Evolutionary conservation across 2,797 vertebrate species (phyloP), one percentile per base, ranked within the genome.

Genomic region (Oryzias dopingdopingensis): DNA sequence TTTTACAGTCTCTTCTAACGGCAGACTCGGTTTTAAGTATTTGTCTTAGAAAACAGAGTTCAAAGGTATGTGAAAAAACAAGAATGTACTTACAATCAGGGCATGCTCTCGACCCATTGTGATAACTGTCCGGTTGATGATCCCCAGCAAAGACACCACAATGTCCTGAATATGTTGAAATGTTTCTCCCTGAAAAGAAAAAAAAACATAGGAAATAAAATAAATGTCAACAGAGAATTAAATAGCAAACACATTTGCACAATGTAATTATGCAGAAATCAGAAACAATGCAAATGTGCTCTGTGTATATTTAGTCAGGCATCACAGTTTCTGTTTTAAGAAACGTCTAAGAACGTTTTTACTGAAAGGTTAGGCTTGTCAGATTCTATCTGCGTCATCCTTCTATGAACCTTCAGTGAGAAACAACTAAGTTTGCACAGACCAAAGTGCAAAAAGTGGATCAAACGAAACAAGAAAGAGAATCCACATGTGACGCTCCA

Each of bases 131-230:
- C 70, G 73, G 90, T 96, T 98, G 80, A 99, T 96, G 0, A 89
- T 95, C 74, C 92, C 91, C 46, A 98, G 84, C 52, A 98, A 85
- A 74, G 94, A 93, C 15, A 92, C 88, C 86, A 96, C 96, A 54
- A 99, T 95, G 84, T 96, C 92, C 79, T 96, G 93, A 80, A 95
- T 92, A 46, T 99, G 96, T 43, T 94, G 82, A 72, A 95, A 93
- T 17, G 94, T 96, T 70, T 93, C 89, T 7, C 88, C 90, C 96
- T 99, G 74, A 26, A 82, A 88, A 52, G 45, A 23, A 80, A 5
- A 13, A 40, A 14, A 59, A 44, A 1, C 26, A 17, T 3, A 1
- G 13, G 7, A 47, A 20, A 49, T 52, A 8, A 26, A 29, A 45
- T 5, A 13, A n/a, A 51, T 18, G 3, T 52, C 37, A 64, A 57